These are phyloP conservation scores for Cheilosia variabilis DNA, from an alignment of 2,888 invertebrate species.

Conservation along the genomic window DNA sequence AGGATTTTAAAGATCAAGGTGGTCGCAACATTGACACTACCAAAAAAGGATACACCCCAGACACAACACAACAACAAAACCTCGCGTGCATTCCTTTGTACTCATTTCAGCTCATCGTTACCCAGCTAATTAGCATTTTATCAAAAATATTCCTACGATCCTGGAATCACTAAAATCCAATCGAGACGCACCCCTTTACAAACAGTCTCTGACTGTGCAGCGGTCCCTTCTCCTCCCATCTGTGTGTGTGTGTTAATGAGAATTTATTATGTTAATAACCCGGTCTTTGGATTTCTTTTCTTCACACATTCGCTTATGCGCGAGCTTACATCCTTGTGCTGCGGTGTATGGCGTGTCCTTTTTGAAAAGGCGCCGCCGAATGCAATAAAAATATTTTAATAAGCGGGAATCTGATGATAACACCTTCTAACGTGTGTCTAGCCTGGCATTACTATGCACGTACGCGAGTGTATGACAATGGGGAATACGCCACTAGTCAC, in stretches of 20 bases:
- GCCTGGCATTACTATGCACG: conserved; percentile 11
- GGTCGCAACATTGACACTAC: conserved; percentile 31
- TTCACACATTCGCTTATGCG: conserved; percentile 14
- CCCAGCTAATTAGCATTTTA: conserved; percentile 74
- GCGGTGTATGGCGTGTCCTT: conserved; percentile 19
- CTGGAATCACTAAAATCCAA: conserved; percentile 67
- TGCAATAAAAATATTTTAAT: conserved; percentile 74
- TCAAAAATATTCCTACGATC: conserved; percentile 47
- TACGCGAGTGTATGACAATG: conserved; percentile 13
- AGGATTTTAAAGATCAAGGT: conserved; percentile 62
- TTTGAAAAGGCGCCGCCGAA: conserved; percentile 54
- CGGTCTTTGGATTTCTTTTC: conserved; percentile 63
- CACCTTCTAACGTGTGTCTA: conserved; percentile 57
- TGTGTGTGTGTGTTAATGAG: conserved; percentile 64
- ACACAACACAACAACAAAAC: background rate
- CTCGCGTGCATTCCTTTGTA: conserved; percentile 31
- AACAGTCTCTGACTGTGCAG: no score
- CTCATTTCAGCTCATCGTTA: conserved; percentile 66
- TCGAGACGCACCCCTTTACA: conserved; percentile 53
- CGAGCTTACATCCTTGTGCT: conserved; percentile 33
- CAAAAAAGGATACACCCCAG: conserved; percentile 16
- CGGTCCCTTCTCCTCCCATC: background rate
- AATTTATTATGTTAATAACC: conserved; percentile 75
- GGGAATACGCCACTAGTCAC: conserved; percentile 1
- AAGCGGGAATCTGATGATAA: conserved; percentile 66